Percentiles rank a stretch among this genome's conserved stretches.
phyloP scores from a whole-genome alignment of 2,797 vertebrate genomes.

The Octomys mimax region DNA sequence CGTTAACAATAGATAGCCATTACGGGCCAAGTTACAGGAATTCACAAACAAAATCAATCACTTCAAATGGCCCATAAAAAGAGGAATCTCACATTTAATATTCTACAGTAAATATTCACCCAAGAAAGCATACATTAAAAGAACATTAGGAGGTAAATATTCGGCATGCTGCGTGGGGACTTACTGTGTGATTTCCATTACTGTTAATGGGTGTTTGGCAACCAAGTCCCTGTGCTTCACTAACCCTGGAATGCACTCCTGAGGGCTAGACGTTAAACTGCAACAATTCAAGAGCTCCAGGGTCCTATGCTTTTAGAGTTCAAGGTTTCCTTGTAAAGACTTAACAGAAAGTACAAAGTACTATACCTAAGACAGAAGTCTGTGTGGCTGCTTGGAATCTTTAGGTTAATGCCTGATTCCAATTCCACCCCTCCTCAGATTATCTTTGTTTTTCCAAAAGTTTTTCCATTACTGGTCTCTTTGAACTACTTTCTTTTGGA shows the following conservation, averaged over 20 bases:
- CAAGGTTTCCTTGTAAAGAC: neutral
- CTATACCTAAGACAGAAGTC: neutral
- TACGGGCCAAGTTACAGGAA: conserved; percentile 74
- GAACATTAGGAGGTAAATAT: conserved; percentile 82
- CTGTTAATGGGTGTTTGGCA: conserved; percentile 69
- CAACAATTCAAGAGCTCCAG: neutral
- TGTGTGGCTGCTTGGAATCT: neutral
- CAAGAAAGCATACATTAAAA: conserved; percentile 81
- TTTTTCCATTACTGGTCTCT: neutral
- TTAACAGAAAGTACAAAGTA: neutral
- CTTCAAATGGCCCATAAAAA: conserved; percentile 73
- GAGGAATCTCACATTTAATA: conserved; percentile 76
- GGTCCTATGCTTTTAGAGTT: neutral
- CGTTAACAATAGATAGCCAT: conserved; percentile 53
- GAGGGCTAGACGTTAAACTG: conserved; percentile 33
- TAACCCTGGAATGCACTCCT: conserved; percentile 49
- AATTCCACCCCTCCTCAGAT: neutral
- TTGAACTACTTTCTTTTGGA: neutral
- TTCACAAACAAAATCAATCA: conserved; percentile 83
- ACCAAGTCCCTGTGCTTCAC: conserved; percentile 53
- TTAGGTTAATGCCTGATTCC: neutral
- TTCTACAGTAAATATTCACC: conserved; percentile 78
- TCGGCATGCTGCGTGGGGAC: conserved; percentile 57
- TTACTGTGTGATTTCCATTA: conserved; percentile 69
- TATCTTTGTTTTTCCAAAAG: neutral